Base-by-base conservation (phyloP, 2,113 vertebrate genomes). In the Chaetorhynchus papuensis region DNA sequence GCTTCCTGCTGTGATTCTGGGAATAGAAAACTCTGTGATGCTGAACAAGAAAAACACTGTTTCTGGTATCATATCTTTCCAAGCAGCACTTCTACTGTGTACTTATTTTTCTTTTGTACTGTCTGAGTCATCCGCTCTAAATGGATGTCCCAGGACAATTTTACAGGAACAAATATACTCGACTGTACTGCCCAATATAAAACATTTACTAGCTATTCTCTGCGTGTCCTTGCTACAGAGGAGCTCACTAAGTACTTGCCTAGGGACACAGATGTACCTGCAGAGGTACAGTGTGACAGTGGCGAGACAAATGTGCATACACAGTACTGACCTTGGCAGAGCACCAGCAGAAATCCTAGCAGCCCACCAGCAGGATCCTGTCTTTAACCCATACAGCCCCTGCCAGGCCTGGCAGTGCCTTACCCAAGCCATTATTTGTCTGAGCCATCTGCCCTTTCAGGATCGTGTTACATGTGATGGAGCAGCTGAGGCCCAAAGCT, bases 161-260 rank as follows among this genome's bases (percentile, higher is more conserved):
- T 71, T 79, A 35, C 2, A 10, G 49, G 42, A 92, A 39, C 78
- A 93, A 95, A 85, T 54, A 85, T 57, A 70, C 68, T 87, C 88
- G 76, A 42, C 83, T 90, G 45, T 42, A 39, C 39, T 59, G 44
- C 56, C 56, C 37, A 33, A 39, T 31, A 65, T 45, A 54, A 93
- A 96, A 69, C 65, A 60, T 79, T 84, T 78, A 44, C 59, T 63
- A 80, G 39, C 39, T 82, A 64, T 64, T 96, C 41, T 82, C 21
- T 63, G 9, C 39, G 35, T 57, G 79, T 86, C 84, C 84, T 90
- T 90, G 54, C 66, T 83, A 54, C 27, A 80, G 83, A 91, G 90
- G 28, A 93, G 60, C 64, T 90, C 68, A 66, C 90, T 86, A 71
- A 77, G 56, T 74, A 80, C 82, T 95, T 95, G 92, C 92, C 93